Evolutionary conservation across 2,888 invertebrate species (phyloP).

Genomic region (Strigamia maritima): DNA sequence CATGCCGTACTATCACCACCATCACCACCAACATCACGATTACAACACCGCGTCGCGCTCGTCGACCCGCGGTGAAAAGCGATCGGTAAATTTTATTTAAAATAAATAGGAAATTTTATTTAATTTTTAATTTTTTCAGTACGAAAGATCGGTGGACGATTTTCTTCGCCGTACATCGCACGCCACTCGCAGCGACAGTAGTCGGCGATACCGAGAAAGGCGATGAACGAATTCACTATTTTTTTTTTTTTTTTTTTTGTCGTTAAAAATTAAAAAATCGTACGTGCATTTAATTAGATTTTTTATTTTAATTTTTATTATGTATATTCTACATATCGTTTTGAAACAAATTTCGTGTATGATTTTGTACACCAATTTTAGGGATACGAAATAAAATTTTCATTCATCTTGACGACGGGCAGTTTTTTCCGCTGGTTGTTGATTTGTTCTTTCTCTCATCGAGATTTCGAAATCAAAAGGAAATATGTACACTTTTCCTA

Average conservation of each 20-base stretch:
- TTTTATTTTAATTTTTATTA: too few species aligned
- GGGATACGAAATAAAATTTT: not conserved
- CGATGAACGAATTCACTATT: slow-evolving; percentile 43
- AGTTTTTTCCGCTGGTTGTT: slow-evolving; percentile 40
- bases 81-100: slow-evolving; percentile 45
- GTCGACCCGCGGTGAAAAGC: slow-evolving; percentile 50
- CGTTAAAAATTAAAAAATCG: too few species aligned
- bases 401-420: slow-evolving; percentile 30
- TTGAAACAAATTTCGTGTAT: too few species aligned
- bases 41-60: slow-evolving; percentile 62
- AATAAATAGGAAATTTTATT: not conserved
- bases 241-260: too few species aligned
- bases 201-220: slow-evolving; percentile 62
- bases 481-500: not conserved
- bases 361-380: too few species aligned
- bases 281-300: not conserved
- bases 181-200: slow-evolving; percentile 51
- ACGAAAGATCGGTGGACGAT: slow-evolving; percentile 84
- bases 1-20: slow-evolving; percentile 66
- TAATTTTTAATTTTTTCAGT: slow-evolving; percentile 54
- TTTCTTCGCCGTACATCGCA: slow-evolving; percentile 72
- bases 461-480: slow-evolving; percentile 7
- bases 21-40: slow-evolving; percentile 71
- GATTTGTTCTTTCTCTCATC: not conserved
- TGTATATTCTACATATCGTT: too few species aligned